These are phyloP conservation scores for Neoscelio sp. DNA, from an alignment of 2,888 invertebrate genomes.

Conservation along the genomic window DNA sequence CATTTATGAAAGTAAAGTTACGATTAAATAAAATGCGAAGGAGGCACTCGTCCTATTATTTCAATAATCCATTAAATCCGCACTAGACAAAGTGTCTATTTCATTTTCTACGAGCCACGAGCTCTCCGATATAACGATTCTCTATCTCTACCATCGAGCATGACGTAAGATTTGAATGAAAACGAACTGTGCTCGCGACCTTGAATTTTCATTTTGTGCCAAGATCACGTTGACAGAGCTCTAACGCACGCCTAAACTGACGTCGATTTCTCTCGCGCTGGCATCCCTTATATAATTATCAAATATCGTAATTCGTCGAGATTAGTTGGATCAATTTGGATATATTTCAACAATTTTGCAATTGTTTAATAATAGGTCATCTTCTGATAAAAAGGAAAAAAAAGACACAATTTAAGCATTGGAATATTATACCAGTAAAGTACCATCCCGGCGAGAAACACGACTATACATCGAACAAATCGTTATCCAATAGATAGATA, in stretches of 20 bases:
- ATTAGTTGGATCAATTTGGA: too few relatives aligned
- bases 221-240: conserved; percentile 73
- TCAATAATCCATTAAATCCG: conserved; percentile 10
- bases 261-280: conserved; percentile 55
- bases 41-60: too few relatives aligned
- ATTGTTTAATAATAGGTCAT: too few relatives aligned
- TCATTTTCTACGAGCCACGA: neutral
- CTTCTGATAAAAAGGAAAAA: too few relatives aligned
- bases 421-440: too few relatives aligned
- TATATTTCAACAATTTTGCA: too few relatives aligned
- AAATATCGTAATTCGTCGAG: neutral
- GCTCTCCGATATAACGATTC: conserved; percentile 3
- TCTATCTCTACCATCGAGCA: conserved; percentile 43
- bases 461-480: too few relatives aligned
- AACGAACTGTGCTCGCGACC: conserved; percentile 71
- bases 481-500: too few relatives aligned
- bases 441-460: too few relatives aligned
- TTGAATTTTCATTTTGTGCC: conserved; percentile 78
- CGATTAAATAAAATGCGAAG: neutral
- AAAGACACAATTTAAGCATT: too few relatives aligned
- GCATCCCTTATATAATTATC: conserved; percentile 21
- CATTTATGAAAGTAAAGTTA: too few relatives aligned
- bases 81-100: conserved; percentile 9
- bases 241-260: conserved; percentile 44
- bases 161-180: conserved; percentile 71